phyloP scores from a whole-genome alignment of 2,888 invertebrate genomes.

The Arrhopalites spinosus region DNA sequence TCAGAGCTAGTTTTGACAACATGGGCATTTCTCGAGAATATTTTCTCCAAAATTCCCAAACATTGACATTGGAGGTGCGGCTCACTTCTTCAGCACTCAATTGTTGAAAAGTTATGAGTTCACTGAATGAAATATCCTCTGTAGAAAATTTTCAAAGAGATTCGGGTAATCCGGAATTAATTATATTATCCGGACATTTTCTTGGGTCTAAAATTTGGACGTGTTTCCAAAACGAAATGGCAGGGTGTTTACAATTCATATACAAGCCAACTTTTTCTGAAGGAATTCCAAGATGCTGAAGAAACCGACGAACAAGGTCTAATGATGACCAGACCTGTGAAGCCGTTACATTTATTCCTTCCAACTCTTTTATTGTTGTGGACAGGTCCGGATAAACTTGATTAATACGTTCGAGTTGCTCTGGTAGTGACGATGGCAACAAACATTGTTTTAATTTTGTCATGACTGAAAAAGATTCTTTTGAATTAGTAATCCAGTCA shows the following conservation, averaged over 20 bases:
- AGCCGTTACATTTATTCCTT: not conserved
- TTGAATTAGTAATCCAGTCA: not conserved
- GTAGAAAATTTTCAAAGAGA: not conserved
- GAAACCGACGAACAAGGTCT: not conserved
- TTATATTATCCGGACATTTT: constrained; percentile 1
- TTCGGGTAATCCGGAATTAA: not conserved
- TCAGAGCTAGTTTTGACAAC: not conserved
- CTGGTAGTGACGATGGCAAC: not conserved
- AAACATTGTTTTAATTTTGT: not conserved
- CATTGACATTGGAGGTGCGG: not conserved
- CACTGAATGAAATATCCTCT: not conserved
- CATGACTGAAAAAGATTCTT: not conserved
- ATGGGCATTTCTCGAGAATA: constrained; percentile 5
- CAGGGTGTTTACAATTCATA: not conserved
- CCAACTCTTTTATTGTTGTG: not conserved
- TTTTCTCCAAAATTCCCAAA: not conserved
- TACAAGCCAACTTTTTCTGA: not conserved
- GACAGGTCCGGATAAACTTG: constrained; percentile 4
- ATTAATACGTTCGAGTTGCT: constrained; percentile 8
- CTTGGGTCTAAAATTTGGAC: constrained; percentile 12
- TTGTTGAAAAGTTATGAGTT: not conserved
- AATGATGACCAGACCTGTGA: not conserved
- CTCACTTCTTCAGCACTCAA: not conserved
- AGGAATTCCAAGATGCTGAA: not conserved
- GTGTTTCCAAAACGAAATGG: not conserved